A percentile compares a stretch with the other conserved stretches of the same genome.
These are phyloP conservation scores for Apostichopus japonicus DNA, from an alignment of 35 echinoderm and acorn worm species.

Conservation along the genomic window DNA sequence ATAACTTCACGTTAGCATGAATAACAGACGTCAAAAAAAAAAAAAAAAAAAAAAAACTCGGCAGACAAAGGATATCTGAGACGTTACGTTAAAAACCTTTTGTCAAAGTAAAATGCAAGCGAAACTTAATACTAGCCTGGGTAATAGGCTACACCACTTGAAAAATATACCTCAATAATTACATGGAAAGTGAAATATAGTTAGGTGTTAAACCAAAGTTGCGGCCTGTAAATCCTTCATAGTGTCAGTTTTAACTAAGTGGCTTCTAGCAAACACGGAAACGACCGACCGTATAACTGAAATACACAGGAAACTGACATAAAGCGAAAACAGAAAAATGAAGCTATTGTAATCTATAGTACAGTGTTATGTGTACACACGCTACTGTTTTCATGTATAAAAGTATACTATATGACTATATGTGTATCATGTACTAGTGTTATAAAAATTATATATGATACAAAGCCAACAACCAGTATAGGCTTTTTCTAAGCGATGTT, in stretches of 20 bases:
- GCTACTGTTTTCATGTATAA: too few relatives aligned
- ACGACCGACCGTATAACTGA: background rate
- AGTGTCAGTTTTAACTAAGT: background rate
- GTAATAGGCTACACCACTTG: background rate
- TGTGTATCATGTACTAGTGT: too few relatives aligned
- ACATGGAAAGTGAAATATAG: background rate
- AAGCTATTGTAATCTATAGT: too few relatives aligned
- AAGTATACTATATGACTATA: too few relatives aligned
- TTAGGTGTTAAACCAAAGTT: background rate
- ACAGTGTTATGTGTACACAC: too few relatives aligned
- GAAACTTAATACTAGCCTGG: slow-evolving; percentile 3
- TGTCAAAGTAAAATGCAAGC: slow-evolving; percentile 4
- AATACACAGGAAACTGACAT: too few relatives aligned
- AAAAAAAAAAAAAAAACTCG: background rate
- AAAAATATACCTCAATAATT: slow-evolving; percentile 3
- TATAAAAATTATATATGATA: too few relatives aligned
- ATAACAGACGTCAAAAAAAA: background rate
- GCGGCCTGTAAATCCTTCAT: background rate
- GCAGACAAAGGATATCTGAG: background rate
- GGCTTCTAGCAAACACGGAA: background rate
- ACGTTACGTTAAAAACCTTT: background rate
- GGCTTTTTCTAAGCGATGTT: too few relatives aligned
- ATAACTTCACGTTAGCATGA: background rate
- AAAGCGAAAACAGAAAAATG: too few relatives aligned
- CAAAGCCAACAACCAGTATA: too few relatives aligned